Percentiles rank a stretch among this genome's conserved stretches.
Conservation (phyloP, 2,797 vertebrate genomes). For the Eidolon dupreanum region DNA sequence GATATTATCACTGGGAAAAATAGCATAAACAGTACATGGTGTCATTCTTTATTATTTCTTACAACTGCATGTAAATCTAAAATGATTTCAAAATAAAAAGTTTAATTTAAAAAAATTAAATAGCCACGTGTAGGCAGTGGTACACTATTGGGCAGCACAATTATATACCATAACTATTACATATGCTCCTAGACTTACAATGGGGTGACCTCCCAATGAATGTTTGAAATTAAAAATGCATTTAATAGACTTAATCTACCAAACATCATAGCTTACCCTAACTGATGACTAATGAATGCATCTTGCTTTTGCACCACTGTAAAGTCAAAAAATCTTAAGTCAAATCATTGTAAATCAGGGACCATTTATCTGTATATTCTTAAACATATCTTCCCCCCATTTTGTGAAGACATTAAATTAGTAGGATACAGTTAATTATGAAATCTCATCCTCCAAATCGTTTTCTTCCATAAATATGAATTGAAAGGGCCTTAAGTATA, state of each 20-base stretch:
- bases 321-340: not conserved
- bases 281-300: not conserved
- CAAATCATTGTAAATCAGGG: not conserved
- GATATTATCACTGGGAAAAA: not conserved
- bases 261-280: not conserved
- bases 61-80: not conserved
- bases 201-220: not conserved
- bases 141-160: not conserved
- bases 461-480: not conserved
- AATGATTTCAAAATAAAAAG: not conserved
- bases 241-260: not conserved
- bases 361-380: not conserved
- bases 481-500: not conserved
- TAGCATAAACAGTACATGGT: not conserved
- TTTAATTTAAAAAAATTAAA: not conserved
- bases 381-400: not conserved
- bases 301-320: not conserved
- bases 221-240: not conserved
- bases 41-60: not conserved
- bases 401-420: conserved; percentile 3
- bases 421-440: not conserved
- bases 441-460: not conserved
- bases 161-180: not conserved
- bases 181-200: not conserved
- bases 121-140: not conserved